These are phyloP conservation scores for Zenarchopterus dispar DNA, from an alignment of 2,797 vertebrate genomes.

Conservation along the genomic window DNA sequence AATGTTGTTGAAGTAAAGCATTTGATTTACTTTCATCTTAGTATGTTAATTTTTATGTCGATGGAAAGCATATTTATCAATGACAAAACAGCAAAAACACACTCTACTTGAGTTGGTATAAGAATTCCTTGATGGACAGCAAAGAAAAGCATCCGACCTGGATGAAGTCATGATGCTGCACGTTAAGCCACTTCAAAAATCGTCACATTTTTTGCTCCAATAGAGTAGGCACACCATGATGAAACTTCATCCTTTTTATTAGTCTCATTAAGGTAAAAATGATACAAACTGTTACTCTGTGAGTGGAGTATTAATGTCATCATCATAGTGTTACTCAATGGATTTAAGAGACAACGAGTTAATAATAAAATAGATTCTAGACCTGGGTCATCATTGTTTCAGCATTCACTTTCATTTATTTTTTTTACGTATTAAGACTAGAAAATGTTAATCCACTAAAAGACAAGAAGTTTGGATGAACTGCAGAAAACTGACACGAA, in stretches of 20 bases:
- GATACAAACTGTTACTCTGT: conserved; percentile 1
- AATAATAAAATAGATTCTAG: conserved; percentile 61
- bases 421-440: not conserved
- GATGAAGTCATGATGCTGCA: conserved; percentile 10
- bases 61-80: conserved; percentile 7
- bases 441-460: not conserved
- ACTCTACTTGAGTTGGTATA: not conserved
- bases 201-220: conserved; percentile 37
- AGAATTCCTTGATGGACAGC: conserved; percentile 20
- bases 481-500: too few species aligned
- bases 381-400: conserved; percentile 57
- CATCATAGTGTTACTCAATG: conserved; percentile 51
- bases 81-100: conserved; percentile 25
- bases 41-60: conserved; percentile 22
- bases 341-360: conserved; percentile 29
- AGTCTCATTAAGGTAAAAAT: conserved; percentile 6
- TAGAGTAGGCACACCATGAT: conserved; percentile 44
- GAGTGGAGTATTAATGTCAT: conserved; percentile 46
- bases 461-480: too few species aligned
- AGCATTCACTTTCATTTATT: not conserved
- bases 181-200: conserved; percentile 40
- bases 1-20: too few species aligned
- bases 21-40: too few species aligned
- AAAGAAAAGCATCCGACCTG: conserved; percentile 23
- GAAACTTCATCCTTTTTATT: conserved; percentile 41